These are phyloP conservation scores for Pocillopora damicornis DNA, from an alignment of 64 coral and sea anemone species.

Conservation along the genomic window DNA sequence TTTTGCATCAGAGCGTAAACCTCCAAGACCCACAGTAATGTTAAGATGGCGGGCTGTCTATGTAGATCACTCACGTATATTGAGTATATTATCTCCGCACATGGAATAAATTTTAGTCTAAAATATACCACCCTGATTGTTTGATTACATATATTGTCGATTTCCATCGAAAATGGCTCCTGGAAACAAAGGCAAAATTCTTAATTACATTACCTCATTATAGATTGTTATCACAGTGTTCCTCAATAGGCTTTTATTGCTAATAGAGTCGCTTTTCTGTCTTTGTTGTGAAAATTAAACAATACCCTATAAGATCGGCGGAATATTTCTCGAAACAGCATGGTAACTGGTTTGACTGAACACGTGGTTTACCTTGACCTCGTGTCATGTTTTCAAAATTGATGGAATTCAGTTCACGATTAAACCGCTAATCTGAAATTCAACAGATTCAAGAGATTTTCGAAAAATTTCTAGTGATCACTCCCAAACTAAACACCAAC, in stretches of 20 bases:
- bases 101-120: slow-evolving; percentile 39
- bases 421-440: neutral
- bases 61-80: neutral
- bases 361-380: slow-evolving; percentile 40
- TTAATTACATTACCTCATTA: slow-evolving; percentile 17
- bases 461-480: too few relatives aligned
- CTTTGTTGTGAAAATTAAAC: slow-evolving; percentile 21
- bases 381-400: neutral
- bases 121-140: slow-evolving; percentile 29
- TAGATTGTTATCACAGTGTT: neutral
- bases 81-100: slow-evolving; percentile 10
- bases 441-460: neutral
- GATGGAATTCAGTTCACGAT: neutral
- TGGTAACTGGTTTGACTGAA: neutral
- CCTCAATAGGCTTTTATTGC: neutral
- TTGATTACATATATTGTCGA: neutral
- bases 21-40: neutral
- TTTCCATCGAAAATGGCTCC: neutral
- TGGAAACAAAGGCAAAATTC: neutral
- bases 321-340: neutral
- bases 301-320: neutral
- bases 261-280: neutral
- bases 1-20: neutral
- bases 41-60: neutral
- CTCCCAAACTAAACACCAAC: too few relatives aligned